phyloP scores from a whole-genome alignment of 2,113 vertebrate species.

The Beaufortia kweichowensis region DNA sequence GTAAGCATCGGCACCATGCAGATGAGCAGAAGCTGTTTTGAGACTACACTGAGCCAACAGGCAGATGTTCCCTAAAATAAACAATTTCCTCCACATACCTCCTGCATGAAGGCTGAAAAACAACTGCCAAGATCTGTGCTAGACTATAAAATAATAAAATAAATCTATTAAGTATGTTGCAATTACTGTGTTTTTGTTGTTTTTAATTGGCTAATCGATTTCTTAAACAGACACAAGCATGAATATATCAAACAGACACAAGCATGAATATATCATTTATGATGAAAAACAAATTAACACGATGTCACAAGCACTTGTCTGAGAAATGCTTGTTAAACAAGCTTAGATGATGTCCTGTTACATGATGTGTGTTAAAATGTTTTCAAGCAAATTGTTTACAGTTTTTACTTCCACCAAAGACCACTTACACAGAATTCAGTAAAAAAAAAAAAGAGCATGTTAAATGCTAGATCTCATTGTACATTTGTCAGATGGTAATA shows the following conservation, averaged over 20 bases:
- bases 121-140: neutral
- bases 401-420: neutral
- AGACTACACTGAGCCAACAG: slow-evolving; percentile 46
- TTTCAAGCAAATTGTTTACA: slow-evolving; percentile 19
- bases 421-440: neutral
- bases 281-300: too few species aligned
- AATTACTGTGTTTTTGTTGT: too few species aligned
- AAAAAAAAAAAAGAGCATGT: neutral
- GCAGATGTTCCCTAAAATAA: slow-evolving; percentile 63
- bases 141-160: neutral
- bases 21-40: slow-evolving; percentile 63
- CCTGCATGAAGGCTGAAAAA: neutral
- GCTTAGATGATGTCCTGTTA: too few species aligned
- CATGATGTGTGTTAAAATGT: neutral
- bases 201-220: too few species aligned
- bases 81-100: slow-evolving; percentile 22
- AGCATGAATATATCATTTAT: too few species aligned
- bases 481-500: neutral
- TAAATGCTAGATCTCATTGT: neutral
- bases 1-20: slow-evolving; percentile 57
- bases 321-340: slow-evolving; percentile 3
- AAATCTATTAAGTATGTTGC: too few species aligned
- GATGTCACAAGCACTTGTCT: too few species aligned
- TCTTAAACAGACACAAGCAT: neutral
- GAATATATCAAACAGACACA: too few species aligned